These are phyloP conservation scores for Didymodactylos carnosus DNA, from an alignment of 2,888 invertebrate genomes.

Conservation along the genomic window DNA sequence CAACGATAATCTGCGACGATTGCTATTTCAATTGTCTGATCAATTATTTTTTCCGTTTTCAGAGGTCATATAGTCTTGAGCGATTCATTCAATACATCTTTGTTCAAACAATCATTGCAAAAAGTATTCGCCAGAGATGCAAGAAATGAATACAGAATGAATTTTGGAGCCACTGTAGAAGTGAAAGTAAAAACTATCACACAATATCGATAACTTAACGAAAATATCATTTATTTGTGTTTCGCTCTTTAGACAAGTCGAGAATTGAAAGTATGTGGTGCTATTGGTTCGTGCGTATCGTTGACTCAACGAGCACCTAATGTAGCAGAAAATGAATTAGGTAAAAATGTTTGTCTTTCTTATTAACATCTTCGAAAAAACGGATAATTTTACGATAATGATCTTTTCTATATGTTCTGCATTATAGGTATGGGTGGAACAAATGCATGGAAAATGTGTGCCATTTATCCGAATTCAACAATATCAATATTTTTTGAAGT, in stretches of 20 bases:
- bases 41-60: not conserved
- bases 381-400: too few species aligned
- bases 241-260: constrained; percentile 48
- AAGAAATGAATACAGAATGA: constrained; percentile 81
- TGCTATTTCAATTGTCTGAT: too few species aligned
- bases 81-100: constrained; percentile 89
- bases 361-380: too few species aligned
- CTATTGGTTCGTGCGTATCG: constrained; percentile 86
- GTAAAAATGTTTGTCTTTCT: too few species aligned
- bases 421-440: constrained; percentile 93
- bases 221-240: not conserved
- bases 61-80: constrained; percentile 98
- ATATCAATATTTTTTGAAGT: constrained; percentile 89
- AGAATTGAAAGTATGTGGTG: constrained; percentile 78
- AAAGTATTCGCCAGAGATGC: constrained; percentile 76
- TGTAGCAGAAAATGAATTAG: constrained; percentile 38
- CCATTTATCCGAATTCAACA: constrained; percentile 72
- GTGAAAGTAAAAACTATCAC: constrained; percentile 45
- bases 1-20: too few species aligned
- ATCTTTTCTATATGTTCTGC: too few species aligned
- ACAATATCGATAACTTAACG: not conserved
- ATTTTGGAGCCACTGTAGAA: constrained; percentile 85
- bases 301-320: constrained; percentile 30
- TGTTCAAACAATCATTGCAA: constrained; percentile 98
- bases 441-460: constrained; percentile 93